Base-by-base conservation (phyloP, 64 coral and sea anemone species). In the Exaiptasia diaphana region DNA sequence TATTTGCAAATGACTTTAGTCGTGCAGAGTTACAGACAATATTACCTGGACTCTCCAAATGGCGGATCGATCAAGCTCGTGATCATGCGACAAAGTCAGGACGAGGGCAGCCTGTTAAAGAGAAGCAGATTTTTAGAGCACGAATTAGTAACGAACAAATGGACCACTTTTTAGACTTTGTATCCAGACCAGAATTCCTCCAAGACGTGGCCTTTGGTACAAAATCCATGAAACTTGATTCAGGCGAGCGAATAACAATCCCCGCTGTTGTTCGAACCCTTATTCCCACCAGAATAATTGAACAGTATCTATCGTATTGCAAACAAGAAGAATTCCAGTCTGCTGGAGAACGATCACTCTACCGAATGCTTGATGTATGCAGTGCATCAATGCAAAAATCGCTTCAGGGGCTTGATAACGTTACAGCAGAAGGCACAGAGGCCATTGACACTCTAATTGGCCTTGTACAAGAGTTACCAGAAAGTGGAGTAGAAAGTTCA, bases 201-300 rank as follows among this genome's bases (percentile, higher is more conserved):
- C 87, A 90, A 77, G 87, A 90, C 58, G 87, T 90, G 20, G 87
- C 87, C 23, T 90, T 42, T 30, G 79, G 59, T 7, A 90, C 87
- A 37, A 90, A 68, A 53, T 26, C 33, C 2, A 26, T 90, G 7
- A 83, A 84, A 36, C 44, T 90, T 14, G 50, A 53, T 10, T 53
- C 50, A 20, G 50, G 50, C 0, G 17, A 56, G 46, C 40, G 21
- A 73, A n/a, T 91, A 42, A 56, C 75, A 25, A 91, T 91, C 27
- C 88, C 88, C 5, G 41, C 64, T 42, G 88, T 91, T 3, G 50
- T 53, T 3, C 4, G 73, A 3, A 91, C 89, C 14, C 78, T 85
- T 13, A 79, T 67, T 41, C 27, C 81, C 11, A 68, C 89, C 15
- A 71, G 89, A 59, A 68, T 91, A 12, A 71, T 91, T n/a, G 12